Percentiles rank a stretch among this genome's conserved stretches.
phyloP scores from a whole-genome alignment of 2,888 invertebrate species.

The Epinotia bilunana region DNA sequence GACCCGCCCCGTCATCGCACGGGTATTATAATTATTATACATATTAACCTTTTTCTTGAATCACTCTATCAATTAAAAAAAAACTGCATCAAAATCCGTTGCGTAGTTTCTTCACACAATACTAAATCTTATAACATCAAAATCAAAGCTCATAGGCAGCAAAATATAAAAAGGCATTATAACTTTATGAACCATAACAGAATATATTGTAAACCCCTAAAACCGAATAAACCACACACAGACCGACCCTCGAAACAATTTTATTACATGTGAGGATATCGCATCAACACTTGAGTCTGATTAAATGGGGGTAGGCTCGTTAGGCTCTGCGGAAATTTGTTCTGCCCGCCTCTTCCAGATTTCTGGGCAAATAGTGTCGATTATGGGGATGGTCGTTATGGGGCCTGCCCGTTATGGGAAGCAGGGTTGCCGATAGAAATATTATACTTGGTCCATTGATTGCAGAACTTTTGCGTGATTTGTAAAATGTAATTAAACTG shows the following conservation, averaged over 20 bases:
- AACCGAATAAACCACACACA: slow-evolving; percentile 31
- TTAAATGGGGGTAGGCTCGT: slow-evolving; percentile 74
- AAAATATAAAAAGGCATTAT: slow-evolving; percentile 16
- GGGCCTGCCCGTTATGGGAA: slow-evolving; percentile 28
- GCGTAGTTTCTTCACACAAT: background rate
- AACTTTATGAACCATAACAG: slow-evolving; percentile 22
- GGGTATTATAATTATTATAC: no score
- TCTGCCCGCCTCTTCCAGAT: slow-evolving; percentile 64
- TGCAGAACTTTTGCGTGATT: background rate
- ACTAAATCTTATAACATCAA: background rate
- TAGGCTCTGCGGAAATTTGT: slow-evolving; percentile 67
- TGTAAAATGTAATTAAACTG: background rate
- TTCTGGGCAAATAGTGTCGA: slow-evolving; percentile 60
- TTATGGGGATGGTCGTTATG: slow-evolving; percentile 48
- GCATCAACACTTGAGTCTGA: slow-evolving; percentile 75
- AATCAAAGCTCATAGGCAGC: background rate
- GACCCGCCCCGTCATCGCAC: no score
- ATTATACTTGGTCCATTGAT: background rate
- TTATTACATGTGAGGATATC: slow-evolving; percentile 53
- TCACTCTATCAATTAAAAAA: no score
- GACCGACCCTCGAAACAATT: slow-evolving; percentile 36
- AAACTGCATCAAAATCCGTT: no score
- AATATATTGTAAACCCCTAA: slow-evolving; percentile 6
- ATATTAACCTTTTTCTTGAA: no score
- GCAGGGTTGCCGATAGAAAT: slow-evolving; percentile 26